Evolutionary conservation across 2,797 vertebrate genomes (phyloP), one percentile per base, ranked within the genome.

Genomic region (Podarcis siculus): DNA sequence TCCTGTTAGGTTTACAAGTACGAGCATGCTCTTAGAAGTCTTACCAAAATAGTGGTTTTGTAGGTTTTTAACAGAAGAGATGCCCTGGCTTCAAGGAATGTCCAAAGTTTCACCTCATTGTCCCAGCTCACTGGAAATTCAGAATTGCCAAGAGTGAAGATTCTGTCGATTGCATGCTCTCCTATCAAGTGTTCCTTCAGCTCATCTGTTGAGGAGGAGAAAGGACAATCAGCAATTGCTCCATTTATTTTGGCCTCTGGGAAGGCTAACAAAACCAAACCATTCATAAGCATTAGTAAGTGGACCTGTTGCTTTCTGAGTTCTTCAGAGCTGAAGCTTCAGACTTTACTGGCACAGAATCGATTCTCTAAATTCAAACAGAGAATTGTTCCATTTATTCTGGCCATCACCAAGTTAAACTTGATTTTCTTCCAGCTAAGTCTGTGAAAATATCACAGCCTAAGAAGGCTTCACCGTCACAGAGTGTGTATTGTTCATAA

Each of bases 51-150:
- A 1, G 97, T 98, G 58, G 98, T 98, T 95, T 98, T 99, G 94
- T 99, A 99, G 27, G 98, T 98, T 95, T 99, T 99, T 87, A 99
- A 97, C 83, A 99, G 98, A 89, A 99, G 98, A 3, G 98, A 98
- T 37, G 98, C 98, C 92, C 99, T 97, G 66, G 98, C 98, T 96
- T 99, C 98, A 7, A 99, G 97, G 95, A 99, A 99, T 9, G 98
- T 98, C 99, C 99, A 99, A 91, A 99, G 95, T 95, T 98, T 99
- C 95, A 99, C 98, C 96, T 99, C 99, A n/a, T 99, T 99, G 85
- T 98, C 98, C 99, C 99, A 99, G 97, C 98, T 99, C 87, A 99
- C 97, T 0, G 99, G 99, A 91, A 98, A 99, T 87, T 99, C 98
- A 0, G 97, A 97, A 96, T 99, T 99, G 1, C 98, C 98, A 95